phyloP scores from a whole-genome alignment of 2,797 vertebrate genomes.

The Intellagama lesueurii region DNA sequence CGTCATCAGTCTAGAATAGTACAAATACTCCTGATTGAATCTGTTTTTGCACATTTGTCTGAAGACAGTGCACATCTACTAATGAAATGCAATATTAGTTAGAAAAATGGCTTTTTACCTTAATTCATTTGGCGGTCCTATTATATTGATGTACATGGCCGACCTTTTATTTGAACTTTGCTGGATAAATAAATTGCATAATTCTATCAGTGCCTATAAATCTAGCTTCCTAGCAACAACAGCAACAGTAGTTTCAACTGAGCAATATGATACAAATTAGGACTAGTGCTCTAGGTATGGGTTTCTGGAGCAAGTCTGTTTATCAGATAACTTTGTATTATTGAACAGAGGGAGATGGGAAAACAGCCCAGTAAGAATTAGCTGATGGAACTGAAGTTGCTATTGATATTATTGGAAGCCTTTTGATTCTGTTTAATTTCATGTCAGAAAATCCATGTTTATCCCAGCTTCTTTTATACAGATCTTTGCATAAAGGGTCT shows the following conservation, averaged over 20 bases:
- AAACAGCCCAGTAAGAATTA: constrained; percentile 22
- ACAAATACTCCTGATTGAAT: no score
- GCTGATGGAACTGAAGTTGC: constrained; percentile 50
- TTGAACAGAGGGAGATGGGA: constrained; percentile 49
- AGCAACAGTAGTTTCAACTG: constrained; percentile 59
- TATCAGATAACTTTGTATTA: constrained; percentile 21
- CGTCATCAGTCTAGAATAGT: no score
- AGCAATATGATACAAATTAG: constrained; percentile 47
- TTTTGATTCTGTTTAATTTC: constrained; percentile 40
- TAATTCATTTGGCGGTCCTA: constrained; percentile 57
- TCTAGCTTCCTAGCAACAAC: constrained; percentile 68
- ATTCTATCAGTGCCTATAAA: constrained; percentile 64
- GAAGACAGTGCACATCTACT: no score
- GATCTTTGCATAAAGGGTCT: neutral
- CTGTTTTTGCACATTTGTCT: no score
- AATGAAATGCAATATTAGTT: constrained; percentile 55
- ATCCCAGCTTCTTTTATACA: neutral
- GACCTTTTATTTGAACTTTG: constrained; percentile 66
- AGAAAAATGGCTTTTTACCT: constrained; percentile 36
- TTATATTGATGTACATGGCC: constrained; percentile 45
- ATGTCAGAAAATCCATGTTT: constrained; percentile 43
- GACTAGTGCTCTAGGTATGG: neutral
- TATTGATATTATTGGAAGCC: constrained; percentile 26
- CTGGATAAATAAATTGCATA: constrained; percentile 48
- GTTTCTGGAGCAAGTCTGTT: constrained; percentile 34